phyloP scores from a whole-genome alignment of 1,140 invertebrate species.

The Condylostylus longicornis region DNA sequence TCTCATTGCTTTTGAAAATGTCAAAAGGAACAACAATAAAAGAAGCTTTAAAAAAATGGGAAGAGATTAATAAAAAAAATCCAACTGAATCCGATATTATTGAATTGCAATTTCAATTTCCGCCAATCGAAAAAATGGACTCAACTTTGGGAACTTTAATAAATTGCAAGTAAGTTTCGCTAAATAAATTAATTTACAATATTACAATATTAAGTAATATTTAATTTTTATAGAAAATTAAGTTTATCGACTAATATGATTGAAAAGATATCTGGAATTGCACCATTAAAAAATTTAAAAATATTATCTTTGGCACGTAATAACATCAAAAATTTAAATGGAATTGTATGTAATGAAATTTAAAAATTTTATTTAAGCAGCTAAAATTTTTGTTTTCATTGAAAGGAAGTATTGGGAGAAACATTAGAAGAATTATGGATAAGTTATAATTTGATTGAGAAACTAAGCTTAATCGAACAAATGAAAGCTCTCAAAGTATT shows the following conservation, averaged over 20 bases:
- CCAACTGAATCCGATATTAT: slow-evolving; percentile 57
- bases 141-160: slow-evolving; percentile 43
- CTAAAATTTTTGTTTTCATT: neutral
- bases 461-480: slow-evolving; percentile 71
- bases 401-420: slow-evolving; percentile 64
- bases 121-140: slow-evolving; percentile 71
- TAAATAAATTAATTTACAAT: neutral
- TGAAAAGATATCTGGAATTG: slow-evolving; percentile 68
- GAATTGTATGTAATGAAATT: slow-evolving; percentile 42
- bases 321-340: slow-evolving; percentile 75
- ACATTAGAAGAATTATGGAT: slow-evolving; percentile 86
- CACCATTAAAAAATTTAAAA: slow-evolving; percentile 64
- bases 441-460: slow-evolving; percentile 88
- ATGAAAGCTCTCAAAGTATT: slow-evolving; percentile 69
- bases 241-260: slow-evolving; percentile 86
- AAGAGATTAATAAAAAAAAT: slow-evolving; percentile 55
- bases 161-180: slow-evolving; percentile 41
- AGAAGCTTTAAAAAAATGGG: slow-evolving; percentile 65
- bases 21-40: slow-evolving; percentile 47
- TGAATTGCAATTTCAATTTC: slow-evolving; percentile 61
- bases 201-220: neutral
- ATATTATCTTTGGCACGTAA: slow-evolving; percentile 78
- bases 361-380: neutral
- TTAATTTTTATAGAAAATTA: slow-evolving; percentile 44
- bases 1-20: too few relatives aligned